Evolutionary conservation across 2,888 invertebrate species (phyloP), one percentile per base, ranked within the genome.

Genomic region (Drepana falcataria): DNA sequence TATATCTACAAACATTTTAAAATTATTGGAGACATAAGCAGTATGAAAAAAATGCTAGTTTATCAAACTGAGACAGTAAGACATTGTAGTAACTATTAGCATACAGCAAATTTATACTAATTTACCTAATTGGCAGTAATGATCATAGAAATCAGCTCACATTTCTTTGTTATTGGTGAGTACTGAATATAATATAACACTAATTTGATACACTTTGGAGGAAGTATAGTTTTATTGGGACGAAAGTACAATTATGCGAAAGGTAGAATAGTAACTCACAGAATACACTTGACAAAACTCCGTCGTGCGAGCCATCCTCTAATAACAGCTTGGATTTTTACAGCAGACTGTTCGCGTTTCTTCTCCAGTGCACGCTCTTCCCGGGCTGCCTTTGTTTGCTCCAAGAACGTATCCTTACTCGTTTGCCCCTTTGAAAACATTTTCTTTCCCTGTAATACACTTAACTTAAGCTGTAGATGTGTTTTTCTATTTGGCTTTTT

Each of bases 351-450:
- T 71, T 97, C 96, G 59, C 94, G 93, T 61, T 94, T 93, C 79
- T 97, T 96, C 74, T 97, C 98, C 54, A 95, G 87, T 0, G 96
- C 97, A 56, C 98, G 93, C 82, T 97, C 97, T 79, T 97, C 96
- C 58, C 98, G 92, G 9, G 98, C 97, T 37, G 95, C 96, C 85
- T 98, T 98, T 3, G 96, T 96, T 79, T 97, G 96, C 82, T 97
- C 96, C 73, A 98, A 92, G 84, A 98, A 98, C 66, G 92, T 93
- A 68, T 94, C 94, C 83, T 96, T 96, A 69, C 93, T 93, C 68
- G 94, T 86, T 54, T 75, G 64, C n/a, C 82, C 77, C 66, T 85
- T 86, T 7, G 88, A 75, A 77, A 84, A 91, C 91, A 91, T 91
- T 63, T 78, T 79, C 49, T 58, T 63, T 35, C 56, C 48, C 57